A percentile compares a stretch with the other conserved stretches of the same genome.
Evolutionary conservation across 1,140 invertebrate species (phyloP).

Genomic region (Megathymus violae): DNA sequence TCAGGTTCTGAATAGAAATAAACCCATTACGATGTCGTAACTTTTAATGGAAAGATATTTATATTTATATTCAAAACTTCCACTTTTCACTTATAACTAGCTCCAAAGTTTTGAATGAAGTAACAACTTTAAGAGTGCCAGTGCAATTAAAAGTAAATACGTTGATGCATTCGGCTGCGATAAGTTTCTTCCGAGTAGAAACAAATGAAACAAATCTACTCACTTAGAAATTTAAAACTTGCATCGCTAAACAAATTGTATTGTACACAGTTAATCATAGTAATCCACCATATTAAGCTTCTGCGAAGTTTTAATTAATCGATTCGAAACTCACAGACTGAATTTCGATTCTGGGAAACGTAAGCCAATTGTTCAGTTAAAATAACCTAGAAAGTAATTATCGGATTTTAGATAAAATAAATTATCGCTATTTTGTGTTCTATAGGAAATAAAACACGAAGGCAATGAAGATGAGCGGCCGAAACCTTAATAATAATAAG

Average conservation of each 20-base stretch:
- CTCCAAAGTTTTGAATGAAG: slow-evolving; percentile 11
- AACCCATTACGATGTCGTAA: not conserved
- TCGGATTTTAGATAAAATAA: no score
- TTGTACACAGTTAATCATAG: slow-evolving; percentile 20
- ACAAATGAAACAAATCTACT: slow-evolving; percentile 30
- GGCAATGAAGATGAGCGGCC: no score
- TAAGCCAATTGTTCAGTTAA: slow-evolving; percentile 4
- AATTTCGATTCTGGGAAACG: slow-evolving; percentile 35
- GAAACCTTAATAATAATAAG: not conserved
- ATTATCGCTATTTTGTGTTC: no score
- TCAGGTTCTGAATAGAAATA: not conserved
- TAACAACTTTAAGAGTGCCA: slow-evolving; percentile 16
- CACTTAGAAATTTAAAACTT: slow-evolving; percentile 34
- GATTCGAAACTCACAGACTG: slow-evolving; percentile 41
- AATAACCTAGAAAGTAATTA: no score
- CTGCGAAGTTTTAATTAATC: slow-evolving; percentile 51
- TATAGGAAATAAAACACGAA: no score
- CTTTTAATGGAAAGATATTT: slow-evolving; percentile 6
- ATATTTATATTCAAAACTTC: slow-evolving; percentile 9
- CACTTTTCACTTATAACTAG: slow-evolving; percentile 14
- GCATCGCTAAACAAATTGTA: slow-evolving; percentile 33
- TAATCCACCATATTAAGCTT: slow-evolving; percentile 18
- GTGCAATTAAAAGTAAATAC: slow-evolving; percentile 29
- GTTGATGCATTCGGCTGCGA: slow-evolving; percentile 27
- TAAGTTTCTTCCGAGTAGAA: slow-evolving; percentile 23